phyloP scores from a whole-genome alignment of 2,113 vertebrate species.

The Carollia perspicillata region DNA sequence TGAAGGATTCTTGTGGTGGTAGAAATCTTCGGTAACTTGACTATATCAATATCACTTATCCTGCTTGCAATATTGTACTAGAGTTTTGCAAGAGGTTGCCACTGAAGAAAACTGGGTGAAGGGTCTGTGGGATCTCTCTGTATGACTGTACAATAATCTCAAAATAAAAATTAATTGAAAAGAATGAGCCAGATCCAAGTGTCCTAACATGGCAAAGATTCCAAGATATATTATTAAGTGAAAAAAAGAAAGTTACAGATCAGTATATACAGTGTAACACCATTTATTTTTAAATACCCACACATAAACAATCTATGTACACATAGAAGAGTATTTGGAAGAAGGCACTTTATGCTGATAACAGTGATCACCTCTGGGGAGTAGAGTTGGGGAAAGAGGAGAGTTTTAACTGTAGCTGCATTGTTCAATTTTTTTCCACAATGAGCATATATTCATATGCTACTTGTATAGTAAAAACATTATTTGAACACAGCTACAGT shows the following conservation, averaged over 20 bases:
- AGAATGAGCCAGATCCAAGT: not conserved
- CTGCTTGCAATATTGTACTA: not conserved
- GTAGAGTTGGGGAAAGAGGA: not conserved
- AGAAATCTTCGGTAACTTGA: not conserved
- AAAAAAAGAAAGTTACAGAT: slow-evolving; percentile 25
- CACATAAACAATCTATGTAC: not conserved
- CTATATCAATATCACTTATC: not conserved
- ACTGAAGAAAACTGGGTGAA: not conserved
- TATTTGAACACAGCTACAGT: not conserved
- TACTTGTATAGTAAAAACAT: not conserved
- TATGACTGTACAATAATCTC: not conserved
- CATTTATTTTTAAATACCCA: slow-evolving; percentile 6
- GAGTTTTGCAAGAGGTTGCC: not conserved
- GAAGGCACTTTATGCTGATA: not conserved
- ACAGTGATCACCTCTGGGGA: not conserved
- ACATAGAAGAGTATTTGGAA: not conserved
- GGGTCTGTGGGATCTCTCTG: not conserved
- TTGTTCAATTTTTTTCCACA: not conserved
- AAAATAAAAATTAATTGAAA: slow-evolving; percentile 12
- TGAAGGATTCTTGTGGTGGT: not conserved
- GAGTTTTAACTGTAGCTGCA: not conserved
- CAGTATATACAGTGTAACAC: not conserved
- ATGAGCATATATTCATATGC: not conserved
- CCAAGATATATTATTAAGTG: slow-evolving; percentile 13
- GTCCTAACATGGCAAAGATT: not conserved